Conservation (phyloP, 2,113 vertebrate genomes). For the Scomber scombrus region DNA sequence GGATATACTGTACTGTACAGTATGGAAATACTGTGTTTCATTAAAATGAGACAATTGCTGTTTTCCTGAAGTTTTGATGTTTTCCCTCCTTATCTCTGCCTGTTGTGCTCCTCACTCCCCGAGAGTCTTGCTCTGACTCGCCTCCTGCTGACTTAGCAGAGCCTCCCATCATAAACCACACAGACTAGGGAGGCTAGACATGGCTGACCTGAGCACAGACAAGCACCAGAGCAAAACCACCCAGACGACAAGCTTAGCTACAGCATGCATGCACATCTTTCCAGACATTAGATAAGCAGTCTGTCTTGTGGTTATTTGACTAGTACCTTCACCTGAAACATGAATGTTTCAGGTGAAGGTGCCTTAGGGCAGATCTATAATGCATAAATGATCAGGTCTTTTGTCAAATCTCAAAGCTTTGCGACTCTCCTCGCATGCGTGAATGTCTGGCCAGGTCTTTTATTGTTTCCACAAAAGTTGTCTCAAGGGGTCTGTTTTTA, state of each 20-base stretch:
- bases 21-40: background rate
- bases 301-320: constrained; percentile 74
- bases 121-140: constrained; percentile 75
- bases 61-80: constrained; percentile 26
- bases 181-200: constrained; percentile 73
- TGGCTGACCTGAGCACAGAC: constrained; percentile 71
- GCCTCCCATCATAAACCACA: constrained; percentile 78
- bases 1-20: background rate
- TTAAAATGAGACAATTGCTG: constrained; percentile 17
- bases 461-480: constrained; percentile 44
- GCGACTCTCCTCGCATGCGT: constrained; percentile 41
- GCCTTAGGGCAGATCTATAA: constrained; percentile 54
- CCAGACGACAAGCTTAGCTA: constrained; percentile 69
- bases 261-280: constrained; percentile 48
- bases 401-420: constrained; percentile 52
- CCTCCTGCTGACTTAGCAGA: constrained; percentile 80
- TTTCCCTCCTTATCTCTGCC: constrained; percentile 36
- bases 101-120: constrained; percentile 38
- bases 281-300: constrained; percentile 82
- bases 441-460: constrained; percentile 55
- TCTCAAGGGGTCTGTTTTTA: constrained; percentile 55
- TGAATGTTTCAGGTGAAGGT: constrained; percentile 53
- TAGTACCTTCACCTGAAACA: too few species aligned
- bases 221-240: constrained; percentile 67
- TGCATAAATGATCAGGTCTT: constrained; percentile 60